Base-by-base conservation (phyloP, 2,888 invertebrate species). In the Strigamia maritima region DNA sequence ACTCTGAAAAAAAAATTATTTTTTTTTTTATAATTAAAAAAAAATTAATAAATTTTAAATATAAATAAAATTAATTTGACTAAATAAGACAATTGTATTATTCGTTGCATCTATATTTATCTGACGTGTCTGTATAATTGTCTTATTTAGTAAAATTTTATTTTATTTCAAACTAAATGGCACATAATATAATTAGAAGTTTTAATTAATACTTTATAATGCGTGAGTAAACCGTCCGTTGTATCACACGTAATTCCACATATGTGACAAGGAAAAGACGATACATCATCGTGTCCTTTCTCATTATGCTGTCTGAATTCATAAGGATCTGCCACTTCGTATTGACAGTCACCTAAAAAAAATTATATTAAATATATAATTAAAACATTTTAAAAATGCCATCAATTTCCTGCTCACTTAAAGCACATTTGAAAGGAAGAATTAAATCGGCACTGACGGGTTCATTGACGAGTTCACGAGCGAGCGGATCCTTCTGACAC, bases 191-290 rank as follows among this genome's bases (percentile, higher is more conserved):
- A n/a, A n/a, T n/a, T n/a, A n/a, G n/a, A n/a, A n/a, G n/a, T n/a
- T n/a, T n/a, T n/a, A 24, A 22, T 31, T 6, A n/a, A 26, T 40
- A 79, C 79, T 26, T 79, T 79, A 40, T 79, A 79, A 44, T 79
- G 79, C 2, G 26, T 40, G 7, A 79, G n/a, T 14, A 79, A 74
- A n/a, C 40, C 40, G 6, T 79, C 75, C 22, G 40, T 14, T 31
- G 65, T 6, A 24, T 44, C 24, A 26, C 44, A 79, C 1, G 49
- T 65, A 2, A 28, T 49, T 16, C 44, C 54, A 28, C 79, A 79
- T 12, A 49, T 49, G 28, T 76, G 76, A 40, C 79, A 79, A 26
- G 79, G 79, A 76, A 60, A 76, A 2, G 54, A n/a, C 22, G 79
- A 31, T 26, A 31, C 28, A 38, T n/a, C 35, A 8, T 0, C n/a